phyloP scores from a whole-genome alignment of 1,140 invertebrate genomes.

The Dreissena rostriformis region DNA sequence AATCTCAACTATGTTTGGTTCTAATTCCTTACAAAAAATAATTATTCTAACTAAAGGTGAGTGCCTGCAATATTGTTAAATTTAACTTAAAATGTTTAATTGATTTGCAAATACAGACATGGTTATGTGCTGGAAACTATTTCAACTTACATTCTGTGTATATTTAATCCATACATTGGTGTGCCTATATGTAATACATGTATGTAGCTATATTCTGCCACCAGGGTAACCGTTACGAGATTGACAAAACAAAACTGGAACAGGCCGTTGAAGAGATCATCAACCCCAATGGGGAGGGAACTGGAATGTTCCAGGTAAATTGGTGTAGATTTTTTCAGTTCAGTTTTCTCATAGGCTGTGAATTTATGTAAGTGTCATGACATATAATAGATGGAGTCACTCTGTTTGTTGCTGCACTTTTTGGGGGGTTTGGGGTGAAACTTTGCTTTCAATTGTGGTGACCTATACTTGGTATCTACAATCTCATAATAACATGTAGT shows the following conservation, averaged over 20 bases:
- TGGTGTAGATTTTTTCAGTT: neutral
- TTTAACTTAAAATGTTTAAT: neutral
- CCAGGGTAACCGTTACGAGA: slow-evolving; percentile 70
- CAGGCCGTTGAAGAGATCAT: slow-evolving; percentile 72
- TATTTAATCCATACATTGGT: neutral
- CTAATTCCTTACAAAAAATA: neutral
- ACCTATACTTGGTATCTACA: no score
- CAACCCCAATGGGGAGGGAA: slow-evolving; percentile 62
- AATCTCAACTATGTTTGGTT: neutral
- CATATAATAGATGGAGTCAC: no score
- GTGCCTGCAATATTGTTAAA: neutral
- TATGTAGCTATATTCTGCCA: slow-evolving; percentile 16
- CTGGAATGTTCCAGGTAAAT: slow-evolving; percentile 70
- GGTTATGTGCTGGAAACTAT: neutral
- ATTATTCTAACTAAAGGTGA: neutral
- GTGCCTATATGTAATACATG: neutral
- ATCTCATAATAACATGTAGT: no score
- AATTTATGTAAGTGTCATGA: neutral
- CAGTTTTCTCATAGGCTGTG: neutral
- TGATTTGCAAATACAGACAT: neutral
- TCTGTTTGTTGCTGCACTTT: no score
- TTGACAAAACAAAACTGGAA: slow-evolving; percentile 61
- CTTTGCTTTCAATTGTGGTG: no score
- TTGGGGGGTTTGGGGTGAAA: no score
- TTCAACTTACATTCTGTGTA: neutral